A percentile compares a stretch with the other conserved stretches of the same genome.
These are phyloP conservation scores for Beris morrisii DNA, from an alignment of 2,888 invertebrate genomes.

Conservation along the genomic window DNA sequence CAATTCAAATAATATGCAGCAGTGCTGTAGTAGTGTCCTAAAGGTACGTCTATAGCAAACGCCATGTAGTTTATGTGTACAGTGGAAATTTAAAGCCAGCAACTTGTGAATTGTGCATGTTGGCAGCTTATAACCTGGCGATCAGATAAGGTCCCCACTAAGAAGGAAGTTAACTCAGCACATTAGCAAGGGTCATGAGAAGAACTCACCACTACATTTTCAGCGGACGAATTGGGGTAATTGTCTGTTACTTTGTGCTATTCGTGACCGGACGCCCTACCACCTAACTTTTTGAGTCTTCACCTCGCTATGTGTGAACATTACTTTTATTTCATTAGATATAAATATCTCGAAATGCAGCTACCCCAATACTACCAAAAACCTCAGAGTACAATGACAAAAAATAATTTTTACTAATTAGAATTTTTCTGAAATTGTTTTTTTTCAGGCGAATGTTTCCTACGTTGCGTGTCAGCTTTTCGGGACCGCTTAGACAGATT, in stretches of 20 bases:
- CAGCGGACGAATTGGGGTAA: neutral
- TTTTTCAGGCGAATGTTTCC: slow-evolving; percentile 93
- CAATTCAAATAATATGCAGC: too few species aligned
- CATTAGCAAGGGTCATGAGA: slow-evolving; percentile 34
- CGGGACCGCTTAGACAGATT: slow-evolving; percentile 64
- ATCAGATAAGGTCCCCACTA: slow-evolving; percentile 39
- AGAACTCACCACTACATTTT: neutral
- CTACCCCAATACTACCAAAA: neutral
- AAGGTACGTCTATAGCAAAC: too few species aligned
- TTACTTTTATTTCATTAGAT: slow-evolving; percentile 24
- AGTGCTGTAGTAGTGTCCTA: too few species aligned
- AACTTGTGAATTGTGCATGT: slow-evolving; percentile 43
- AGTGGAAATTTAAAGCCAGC: slow-evolving; percentile 12
- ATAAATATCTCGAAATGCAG: slow-evolving; percentile 1
- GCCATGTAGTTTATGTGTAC: neutral
- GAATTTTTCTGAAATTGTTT: neutral
- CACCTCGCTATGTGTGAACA: slow-evolving; percentile 27
- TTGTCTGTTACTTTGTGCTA: slow-evolving; percentile 4
- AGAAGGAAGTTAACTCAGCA: slow-evolving; percentile 39
- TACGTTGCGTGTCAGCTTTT: slow-evolving; percentile 91
- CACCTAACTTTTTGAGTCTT: neutral
- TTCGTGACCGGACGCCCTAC: slow-evolving; percentile 10
- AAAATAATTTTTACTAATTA: neutral
- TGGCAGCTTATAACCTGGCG: slow-evolving; percentile 44
- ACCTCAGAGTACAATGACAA: neutral